phyloP scores from a whole-genome alignment of 2,797 vertebrate species.

The Pseudocheirus occidentalis region DNA sequence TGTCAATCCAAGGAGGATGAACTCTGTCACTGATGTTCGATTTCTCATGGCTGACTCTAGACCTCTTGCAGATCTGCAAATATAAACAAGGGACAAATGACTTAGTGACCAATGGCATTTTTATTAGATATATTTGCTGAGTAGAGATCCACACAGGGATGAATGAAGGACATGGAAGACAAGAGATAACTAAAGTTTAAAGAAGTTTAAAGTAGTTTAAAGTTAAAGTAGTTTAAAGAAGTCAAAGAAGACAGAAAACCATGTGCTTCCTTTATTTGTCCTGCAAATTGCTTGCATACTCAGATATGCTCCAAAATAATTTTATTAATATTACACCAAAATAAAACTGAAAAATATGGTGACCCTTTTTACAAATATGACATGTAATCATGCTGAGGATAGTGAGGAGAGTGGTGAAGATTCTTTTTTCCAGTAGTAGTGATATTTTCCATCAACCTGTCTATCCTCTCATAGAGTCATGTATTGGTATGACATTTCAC shows the following conservation, averaged over 20 bases:
- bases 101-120: background rate
- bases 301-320: background rate
- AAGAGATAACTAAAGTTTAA: background rate
- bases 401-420: background rate
- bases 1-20: conserved; percentile 49
- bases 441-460: background rate
- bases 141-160: background rate
- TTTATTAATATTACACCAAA: background rate
- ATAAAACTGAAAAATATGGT: background rate
- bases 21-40: conserved; percentile 35
- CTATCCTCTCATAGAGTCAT: background rate
- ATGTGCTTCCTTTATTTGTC: background rate
- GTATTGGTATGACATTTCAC: background rate
- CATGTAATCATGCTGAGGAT: background rate
- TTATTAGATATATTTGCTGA: background rate
- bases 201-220: background rate
- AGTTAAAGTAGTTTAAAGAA: background rate
- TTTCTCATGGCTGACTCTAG: conserved; percentile 39
- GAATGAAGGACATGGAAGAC: background rate
- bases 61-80: background rate
- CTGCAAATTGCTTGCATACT: background rate
- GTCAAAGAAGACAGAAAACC: background rate
- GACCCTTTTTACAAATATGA: background rate
- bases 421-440: background rate
- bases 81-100: conserved; percentile 32